Conservation (phyloP, 1,140 invertebrate species). For the Philaenus spumarius region DNA sequence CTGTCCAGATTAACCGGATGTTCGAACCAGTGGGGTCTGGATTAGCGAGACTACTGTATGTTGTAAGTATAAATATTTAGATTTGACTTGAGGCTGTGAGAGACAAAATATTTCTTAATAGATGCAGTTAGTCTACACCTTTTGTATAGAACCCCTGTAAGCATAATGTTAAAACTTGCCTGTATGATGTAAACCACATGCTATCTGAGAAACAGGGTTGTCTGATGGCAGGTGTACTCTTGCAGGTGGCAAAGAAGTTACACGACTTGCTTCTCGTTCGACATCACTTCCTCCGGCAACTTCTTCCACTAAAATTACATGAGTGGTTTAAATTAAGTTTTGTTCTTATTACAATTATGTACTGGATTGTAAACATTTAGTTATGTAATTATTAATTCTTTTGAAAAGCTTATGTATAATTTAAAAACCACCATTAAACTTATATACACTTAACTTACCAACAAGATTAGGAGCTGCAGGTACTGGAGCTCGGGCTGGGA, state of each 20-base stretch:
- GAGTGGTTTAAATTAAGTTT: neutral
- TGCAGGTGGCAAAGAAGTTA: slow-evolving; percentile 73
- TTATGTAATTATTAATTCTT: too few species aligned
- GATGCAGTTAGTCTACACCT: too few species aligned
- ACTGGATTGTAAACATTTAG: too few species aligned
- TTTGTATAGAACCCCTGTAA: too few species aligned
- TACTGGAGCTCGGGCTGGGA: neutral
- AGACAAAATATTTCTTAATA: too few species aligned
- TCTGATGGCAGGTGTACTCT: slow-evolving; percentile 58
- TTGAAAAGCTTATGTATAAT: too few species aligned
- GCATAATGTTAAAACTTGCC: slow-evolving; percentile 44
- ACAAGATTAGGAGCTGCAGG: slow-evolving; percentile 13
- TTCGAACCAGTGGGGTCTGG: too few species aligned
- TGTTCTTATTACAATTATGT: too few species aligned
- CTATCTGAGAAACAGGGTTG: slow-evolving; percentile 70
- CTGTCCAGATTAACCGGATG: too few species aligned
- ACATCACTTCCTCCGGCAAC: slow-evolving; percentile 47
- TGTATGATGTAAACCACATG: slow-evolving; percentile 87
- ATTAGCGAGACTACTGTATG: too few species aligned
- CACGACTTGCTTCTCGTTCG: slow-evolving; percentile 53
- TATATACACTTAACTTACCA: slow-evolving; percentile 3
- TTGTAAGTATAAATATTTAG: too few species aligned
- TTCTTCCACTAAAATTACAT: slow-evolving; percentile 15
- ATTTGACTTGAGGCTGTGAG: too few species aligned
- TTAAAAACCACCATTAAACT: neutral